Evolutionary conservation across 2,888 invertebrate genomes (phyloP).

Genomic region (Cecidostiba fungosa): DNA sequence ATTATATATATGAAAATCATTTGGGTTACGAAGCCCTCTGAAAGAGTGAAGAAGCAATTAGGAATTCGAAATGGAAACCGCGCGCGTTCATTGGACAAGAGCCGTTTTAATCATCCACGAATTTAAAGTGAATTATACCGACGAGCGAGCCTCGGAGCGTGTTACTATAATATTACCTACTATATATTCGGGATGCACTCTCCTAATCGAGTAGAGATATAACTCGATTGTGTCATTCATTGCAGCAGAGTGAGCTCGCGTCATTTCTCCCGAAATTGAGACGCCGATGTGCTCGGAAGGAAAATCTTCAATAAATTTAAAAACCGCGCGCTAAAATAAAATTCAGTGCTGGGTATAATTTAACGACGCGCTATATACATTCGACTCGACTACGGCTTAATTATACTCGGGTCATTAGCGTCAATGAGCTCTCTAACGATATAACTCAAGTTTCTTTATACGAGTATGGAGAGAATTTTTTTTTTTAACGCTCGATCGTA

Average conservation of each 20-base stretch:
- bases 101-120: background rate
- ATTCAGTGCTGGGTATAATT: too few species aligned
- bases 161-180: background rate
- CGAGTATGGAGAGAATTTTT: background rate
- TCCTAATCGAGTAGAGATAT: too few species aligned
- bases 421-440: background rate
- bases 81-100: background rate
- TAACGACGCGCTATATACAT: too few species aligned
- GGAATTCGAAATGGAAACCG: background rate
- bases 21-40: background rate
- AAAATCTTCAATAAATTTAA: background rate
- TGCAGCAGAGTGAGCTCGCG: background rate
- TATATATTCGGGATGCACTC: constrained; percentile 1
- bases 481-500: background rate
- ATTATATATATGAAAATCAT: too few species aligned
- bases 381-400: too few species aligned
- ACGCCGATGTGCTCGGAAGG: background rate
- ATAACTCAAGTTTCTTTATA: background rate
- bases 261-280: background rate
- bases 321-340: too few species aligned
- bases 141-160: background rate
- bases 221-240: constrained; percentile 53
- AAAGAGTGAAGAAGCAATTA: background rate
- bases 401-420: background rate
- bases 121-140: constrained; percentile 41